These are phyloP conservation scores for Garra rufa DNA, from an alignment of 2,113 vertebrate species.

Conservation along the genomic window DNA sequence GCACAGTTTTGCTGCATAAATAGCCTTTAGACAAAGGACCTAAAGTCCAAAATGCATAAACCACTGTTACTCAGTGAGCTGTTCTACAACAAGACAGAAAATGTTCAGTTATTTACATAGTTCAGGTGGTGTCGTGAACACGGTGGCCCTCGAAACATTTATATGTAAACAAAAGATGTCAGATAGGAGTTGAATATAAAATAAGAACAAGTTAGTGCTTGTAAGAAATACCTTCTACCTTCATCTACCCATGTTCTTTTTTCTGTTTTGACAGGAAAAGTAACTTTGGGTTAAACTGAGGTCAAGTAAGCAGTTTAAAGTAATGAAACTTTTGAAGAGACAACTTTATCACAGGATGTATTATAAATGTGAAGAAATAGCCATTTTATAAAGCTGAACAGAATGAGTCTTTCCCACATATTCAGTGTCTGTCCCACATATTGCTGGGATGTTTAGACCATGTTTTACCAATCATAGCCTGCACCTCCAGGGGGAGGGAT, in stretches of 20 bases:
- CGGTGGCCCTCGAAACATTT: background rate
- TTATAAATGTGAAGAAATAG: background rate
- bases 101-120: background rate
- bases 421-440: constrained; percentile 48
- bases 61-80: background rate
- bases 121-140: background rate
- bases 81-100: background rate
- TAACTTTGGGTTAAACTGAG: constrained; percentile 28
- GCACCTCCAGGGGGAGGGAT: constrained; percentile 57
- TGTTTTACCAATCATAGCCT: constrained; percentile 62
- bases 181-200: background rate
- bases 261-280: constrained; percentile 23
- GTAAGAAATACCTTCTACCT: constrained; percentile 19
- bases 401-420: background rate
- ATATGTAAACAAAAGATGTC: background rate
- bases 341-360: background rate
- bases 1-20: constrained; percentile 20
- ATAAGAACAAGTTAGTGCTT: constrained; percentile 9
- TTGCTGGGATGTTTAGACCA: constrained; percentile 51
- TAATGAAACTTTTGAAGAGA: background rate
- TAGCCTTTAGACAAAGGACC: background rate
- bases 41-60: background rate
- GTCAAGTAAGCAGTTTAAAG: constrained; percentile 31
- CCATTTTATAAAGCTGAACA: constrained; percentile 5
- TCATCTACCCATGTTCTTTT: background rate